phyloP scores from a whole-genome alignment of 1,140 invertebrate genomes.

The Probaryconus sp. region DNA sequence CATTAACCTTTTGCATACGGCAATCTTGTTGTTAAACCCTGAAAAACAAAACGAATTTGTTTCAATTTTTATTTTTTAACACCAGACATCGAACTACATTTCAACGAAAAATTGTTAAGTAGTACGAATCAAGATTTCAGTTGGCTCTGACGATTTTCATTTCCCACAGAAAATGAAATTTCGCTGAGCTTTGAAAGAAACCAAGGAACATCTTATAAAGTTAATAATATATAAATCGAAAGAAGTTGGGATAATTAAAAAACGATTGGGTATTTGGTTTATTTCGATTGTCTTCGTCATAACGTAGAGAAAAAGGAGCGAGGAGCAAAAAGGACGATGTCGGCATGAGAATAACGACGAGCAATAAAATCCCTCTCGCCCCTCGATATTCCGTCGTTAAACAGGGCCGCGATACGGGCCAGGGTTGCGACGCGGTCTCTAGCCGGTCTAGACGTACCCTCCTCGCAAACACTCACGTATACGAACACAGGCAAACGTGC shows the following conservation, averaged over 20 bases:
- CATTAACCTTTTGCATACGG: too few species aligned
- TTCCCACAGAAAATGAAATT: too few species aligned
- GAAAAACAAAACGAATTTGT: too few species aligned
- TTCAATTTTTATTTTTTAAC: too few species aligned
- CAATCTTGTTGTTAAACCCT: too few species aligned
- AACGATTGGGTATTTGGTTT: constrained; percentile 31
- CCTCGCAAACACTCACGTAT: constrained; percentile 26
- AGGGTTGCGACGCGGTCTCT: constrained; percentile 75
- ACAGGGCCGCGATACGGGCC: constrained; percentile 67
- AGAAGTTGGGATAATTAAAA: constrained; percentile 50
- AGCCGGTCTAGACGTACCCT: constrained; percentile 75
- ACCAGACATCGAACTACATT: too few species aligned
- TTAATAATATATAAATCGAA: constrained; percentile 13
- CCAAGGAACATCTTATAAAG: neutral
- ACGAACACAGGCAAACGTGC: constrained; percentile 1
- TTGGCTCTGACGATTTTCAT: too few species aligned
- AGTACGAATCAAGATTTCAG: too few species aligned
- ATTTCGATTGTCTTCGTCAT: constrained; percentile 36
- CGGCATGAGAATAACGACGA: constrained; percentile 62
- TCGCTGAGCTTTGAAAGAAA: too few species aligned
- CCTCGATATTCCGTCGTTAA: constrained; percentile 72
- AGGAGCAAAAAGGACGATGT: constrained; percentile 23
- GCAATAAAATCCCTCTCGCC: constrained; percentile 50
- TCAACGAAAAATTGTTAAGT: too few species aligned
- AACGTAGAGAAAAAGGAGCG: constrained; percentile 22